These are phyloP conservation scores for Sphenopsis melanotis DNA, from an alignment of 2,797 vertebrate genomes.

Conservation along the genomic window DNA sequence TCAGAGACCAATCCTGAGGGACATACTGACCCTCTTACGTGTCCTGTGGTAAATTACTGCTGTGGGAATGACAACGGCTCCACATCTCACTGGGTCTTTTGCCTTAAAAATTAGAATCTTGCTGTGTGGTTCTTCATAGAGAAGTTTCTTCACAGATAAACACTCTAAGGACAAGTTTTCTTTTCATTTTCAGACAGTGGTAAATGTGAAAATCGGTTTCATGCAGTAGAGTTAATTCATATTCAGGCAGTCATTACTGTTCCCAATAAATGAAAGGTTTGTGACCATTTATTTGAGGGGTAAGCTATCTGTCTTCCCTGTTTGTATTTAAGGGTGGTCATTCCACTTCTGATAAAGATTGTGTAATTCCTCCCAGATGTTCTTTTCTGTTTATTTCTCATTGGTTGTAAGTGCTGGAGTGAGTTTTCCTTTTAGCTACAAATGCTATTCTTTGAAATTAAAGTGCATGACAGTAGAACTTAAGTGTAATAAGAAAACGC, in stretches of 20 bases:
- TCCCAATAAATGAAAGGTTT: not conserved
- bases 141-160: not conserved
- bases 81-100: not conserved
- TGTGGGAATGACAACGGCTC: not conserved
- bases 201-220: not conserved
- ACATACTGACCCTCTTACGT: not conserved
- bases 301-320: not conserved
- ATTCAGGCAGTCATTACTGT: not conserved
- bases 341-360: not conserved
- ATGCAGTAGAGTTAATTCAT: not conserved
- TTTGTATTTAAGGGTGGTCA: not conserved
- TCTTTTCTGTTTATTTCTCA: conserved; percentile 18
- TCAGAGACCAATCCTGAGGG: not conserved
- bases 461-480: not conserved
- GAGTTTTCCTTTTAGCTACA: conserved; percentile 23
- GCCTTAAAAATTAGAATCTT: not conserved
- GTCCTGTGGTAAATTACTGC: not conserved
- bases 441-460: conserved; percentile 5
- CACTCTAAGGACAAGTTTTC: not conserved
- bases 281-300: not conserved
- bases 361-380: not conserved
- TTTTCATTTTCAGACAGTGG: not conserved
- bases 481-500: not conserved
- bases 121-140: not conserved
- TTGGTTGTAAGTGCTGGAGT: not conserved